These are phyloP conservation scores for Salvator merianae DNA, from an alignment of 2,113 vertebrate genomes.

Conservation along the genomic window DNA sequence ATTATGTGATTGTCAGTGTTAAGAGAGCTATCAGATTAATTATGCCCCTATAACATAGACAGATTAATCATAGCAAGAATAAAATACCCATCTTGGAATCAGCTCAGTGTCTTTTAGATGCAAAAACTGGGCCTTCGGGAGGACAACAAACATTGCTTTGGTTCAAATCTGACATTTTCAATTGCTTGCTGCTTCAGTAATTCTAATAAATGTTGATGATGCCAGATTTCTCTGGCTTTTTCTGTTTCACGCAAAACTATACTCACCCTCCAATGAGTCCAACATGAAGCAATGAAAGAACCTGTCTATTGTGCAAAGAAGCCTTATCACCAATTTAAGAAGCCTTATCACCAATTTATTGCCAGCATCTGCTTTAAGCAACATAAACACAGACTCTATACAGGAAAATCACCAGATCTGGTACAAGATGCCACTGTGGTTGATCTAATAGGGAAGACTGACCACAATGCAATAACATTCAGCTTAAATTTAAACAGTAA, in stretches of 20 bases:
- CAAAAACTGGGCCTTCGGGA: neutral
- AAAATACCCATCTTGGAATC: constrained; percentile 2
- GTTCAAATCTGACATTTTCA: neutral
- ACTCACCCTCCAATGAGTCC: neutral
- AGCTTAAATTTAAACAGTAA: no score
- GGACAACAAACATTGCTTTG: neutral
- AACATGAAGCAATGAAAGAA: neutral
- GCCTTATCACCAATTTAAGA: neutral
- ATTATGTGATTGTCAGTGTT: constrained; percentile 18
- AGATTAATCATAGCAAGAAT: accelerated
- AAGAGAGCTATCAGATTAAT: constrained; percentile 2
- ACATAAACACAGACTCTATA: neutral
- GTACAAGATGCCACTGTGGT: no score
- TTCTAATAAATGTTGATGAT: neutral
- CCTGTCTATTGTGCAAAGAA: neutral
- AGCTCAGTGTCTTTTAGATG: neutral
- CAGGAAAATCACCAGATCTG: no score
- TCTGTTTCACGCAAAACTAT: neutral
- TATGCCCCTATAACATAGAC: neutral
- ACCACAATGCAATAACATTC: no score
- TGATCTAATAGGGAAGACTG: no score
- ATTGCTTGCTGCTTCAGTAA: neutral
- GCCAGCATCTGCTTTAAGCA: neutral
- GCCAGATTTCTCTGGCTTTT: neutral
- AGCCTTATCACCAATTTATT: no score